Evolutionary conservation across 2,113 vertebrate genomes (phyloP), one percentile per base, ranked within the genome.

Genomic region (Caretta caretta): DNA sequence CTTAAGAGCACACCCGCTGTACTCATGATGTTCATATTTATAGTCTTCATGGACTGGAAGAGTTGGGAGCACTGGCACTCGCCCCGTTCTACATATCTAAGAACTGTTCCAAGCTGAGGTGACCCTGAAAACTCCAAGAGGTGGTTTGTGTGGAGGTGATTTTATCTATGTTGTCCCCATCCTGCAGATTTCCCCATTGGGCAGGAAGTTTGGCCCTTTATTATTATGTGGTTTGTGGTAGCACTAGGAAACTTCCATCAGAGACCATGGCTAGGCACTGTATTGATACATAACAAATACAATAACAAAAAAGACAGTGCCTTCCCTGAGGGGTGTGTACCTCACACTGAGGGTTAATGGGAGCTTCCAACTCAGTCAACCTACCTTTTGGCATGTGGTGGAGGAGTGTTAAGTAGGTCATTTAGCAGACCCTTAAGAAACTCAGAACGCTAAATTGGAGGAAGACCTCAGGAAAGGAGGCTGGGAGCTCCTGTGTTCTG

Each of bases 161-260:
- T 69, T 29, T 80, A 27, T 0, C 56, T 83, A 13, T 49, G 90
- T 27, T 27, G 29, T n/a, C 20, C 80, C 5, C 51, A 19, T 25
- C 8, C 57, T 93, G 31, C 29, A 35, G 80, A 57, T 13, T 80
- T 91, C 86, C 54, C 25, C 10, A 80, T 10, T 17, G 4, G 59
- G 82, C 31, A 53, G 11, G 5, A 29, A 56, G 2, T 89, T 90
- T 46, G 84, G 50, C 24, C 8, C 8, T 8, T 48, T 84, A 51
- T n/a, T 5, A 2, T 0, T 0, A 6, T 53, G 76, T 84, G 82
- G 76, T 35, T 20, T 69, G 54, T 56, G 54, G 8, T 25, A 24
- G 54, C 25, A 56, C 54, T 56, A n/a, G 12, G 3, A 16, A 35
- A 83, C 38, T 38, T 8, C 6, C 8, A 51, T 35, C 48, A 48